Conservation (phyloP, 2,888 invertebrate species). For the Apocheima hispidaria region DNA sequence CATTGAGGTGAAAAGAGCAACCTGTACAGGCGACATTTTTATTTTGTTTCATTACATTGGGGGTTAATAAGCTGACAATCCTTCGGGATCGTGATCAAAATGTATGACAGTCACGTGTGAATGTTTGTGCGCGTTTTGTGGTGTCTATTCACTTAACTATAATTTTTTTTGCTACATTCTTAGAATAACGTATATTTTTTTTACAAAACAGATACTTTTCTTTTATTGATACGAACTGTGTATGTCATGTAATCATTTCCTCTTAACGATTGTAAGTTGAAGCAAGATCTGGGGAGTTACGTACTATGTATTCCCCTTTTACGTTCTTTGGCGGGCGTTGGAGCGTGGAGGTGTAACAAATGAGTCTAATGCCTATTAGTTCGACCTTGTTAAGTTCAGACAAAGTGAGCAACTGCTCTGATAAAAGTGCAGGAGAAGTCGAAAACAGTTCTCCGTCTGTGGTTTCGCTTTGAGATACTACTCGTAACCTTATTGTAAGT, state of each 20-base stretch:
- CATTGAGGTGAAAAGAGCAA: conserved; percentile 76
- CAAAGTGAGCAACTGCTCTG: conserved; percentile 70
- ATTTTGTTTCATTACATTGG: conserved; percentile 47
- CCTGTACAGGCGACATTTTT: conserved; percentile 54
- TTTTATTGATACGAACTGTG: conserved; percentile 19
- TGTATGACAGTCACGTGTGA: conserved; percentile 17
- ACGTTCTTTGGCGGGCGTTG: conserved; percentile 73
- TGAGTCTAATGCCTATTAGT: conserved; percentile 80
- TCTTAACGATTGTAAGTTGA: conserved; percentile 49
- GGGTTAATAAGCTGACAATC: conserved; percentile 40
- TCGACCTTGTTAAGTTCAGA: conserved; percentile 80
- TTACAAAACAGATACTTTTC: neutral
- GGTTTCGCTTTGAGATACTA: conserved; percentile 37
- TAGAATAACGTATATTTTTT: neutral
- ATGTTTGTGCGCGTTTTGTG: neutral
- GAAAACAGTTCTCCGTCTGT: conserved; percentile 47
- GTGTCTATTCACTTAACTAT: neutral
- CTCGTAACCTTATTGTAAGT: conserved; percentile 28
- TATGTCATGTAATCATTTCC: conserved; percentile 42
- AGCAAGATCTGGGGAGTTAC: conserved; percentile 63
- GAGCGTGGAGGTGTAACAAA: conserved; percentile 79
- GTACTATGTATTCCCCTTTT: conserved; percentile 67
- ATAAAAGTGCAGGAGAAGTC: conserved; percentile 68
- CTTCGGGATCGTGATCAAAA: conserved; percentile 24
- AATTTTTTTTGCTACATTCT: neutral